These are phyloP conservation scores for Seriola dumerili DNA, from an alignment of 2,113 vertebrate genomes.

Conservation along the genomic window DNA sequence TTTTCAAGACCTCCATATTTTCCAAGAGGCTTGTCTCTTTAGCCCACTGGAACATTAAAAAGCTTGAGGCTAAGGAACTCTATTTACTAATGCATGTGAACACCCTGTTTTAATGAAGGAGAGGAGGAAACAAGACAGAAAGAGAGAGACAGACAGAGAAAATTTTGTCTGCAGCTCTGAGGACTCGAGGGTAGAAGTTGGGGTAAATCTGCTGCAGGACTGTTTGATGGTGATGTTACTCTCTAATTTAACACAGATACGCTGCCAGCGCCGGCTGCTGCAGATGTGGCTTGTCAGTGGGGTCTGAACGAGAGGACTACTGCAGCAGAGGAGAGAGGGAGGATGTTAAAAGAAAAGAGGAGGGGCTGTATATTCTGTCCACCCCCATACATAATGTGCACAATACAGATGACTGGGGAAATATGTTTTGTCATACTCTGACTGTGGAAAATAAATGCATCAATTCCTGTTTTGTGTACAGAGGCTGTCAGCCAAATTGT, in stretches of 20 bases:
- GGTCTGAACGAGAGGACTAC: slow-evolving; percentile 48
- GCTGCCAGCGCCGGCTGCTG: slow-evolving; percentile 53
- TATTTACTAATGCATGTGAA: slow-evolving; percentile 76
- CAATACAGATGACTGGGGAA: slow-evolving; percentile 53
- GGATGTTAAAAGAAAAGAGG: slow-evolving; percentile 14
- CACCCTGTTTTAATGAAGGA: slow-evolving; percentile 69
- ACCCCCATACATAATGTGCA: slow-evolving; percentile 49
- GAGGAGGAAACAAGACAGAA: slow-evolving; percentile 54
- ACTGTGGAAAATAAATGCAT: slow-evolving; percentile 69
- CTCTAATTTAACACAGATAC: slow-evolving; percentile 73
- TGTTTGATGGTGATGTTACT: slow-evolving; percentile 61
- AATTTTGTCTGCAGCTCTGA: slow-evolving; percentile 28
- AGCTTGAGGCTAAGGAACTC: slow-evolving; percentile 63
- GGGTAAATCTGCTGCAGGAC: slow-evolving; percentile 56
- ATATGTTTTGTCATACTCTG: slow-evolving; percentile 64
- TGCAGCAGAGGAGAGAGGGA: slow-evolving; percentile 40
- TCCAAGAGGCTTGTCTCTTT: slow-evolving; percentile 45
- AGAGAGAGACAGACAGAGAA: slow-evolving; percentile 41
- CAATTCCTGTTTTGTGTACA: slow-evolving; percentile 63
- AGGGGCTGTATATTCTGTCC: slow-evolving; percentile 47
- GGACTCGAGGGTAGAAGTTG: slow-evolving; percentile 47
- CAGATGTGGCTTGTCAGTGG: slow-evolving; percentile 57
- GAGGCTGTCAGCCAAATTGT: slow-evolving; percentile 64
- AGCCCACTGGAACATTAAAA: slow-evolving; percentile 59
- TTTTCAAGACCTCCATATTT: slow-evolving; percentile 51